phyloP scores from a whole-genome alignment of 2,797 vertebrate species.

The Chloroceryle amazona region DNA sequence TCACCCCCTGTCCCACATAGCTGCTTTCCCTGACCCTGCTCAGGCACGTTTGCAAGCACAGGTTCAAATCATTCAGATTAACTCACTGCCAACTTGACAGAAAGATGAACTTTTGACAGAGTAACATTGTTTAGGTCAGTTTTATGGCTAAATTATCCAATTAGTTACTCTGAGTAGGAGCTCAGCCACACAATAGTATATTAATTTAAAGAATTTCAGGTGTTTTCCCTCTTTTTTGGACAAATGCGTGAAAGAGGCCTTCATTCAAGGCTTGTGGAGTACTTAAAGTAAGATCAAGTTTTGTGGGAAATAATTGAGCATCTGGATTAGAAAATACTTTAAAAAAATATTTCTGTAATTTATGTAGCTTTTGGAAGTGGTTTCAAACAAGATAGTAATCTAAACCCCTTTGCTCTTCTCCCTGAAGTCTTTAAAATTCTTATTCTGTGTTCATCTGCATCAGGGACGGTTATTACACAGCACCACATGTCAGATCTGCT shows the following conservation, averaged over 20 bases:
- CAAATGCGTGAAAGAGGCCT: background rate
- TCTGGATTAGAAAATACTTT: background rate
- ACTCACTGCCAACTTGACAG: conserved; percentile 14
- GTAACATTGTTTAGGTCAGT: background rate
- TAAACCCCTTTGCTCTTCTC: background rate
- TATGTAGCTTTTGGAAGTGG: background rate
- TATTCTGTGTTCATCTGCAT: background rate
- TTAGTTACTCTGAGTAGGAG: conserved; percentile 11
- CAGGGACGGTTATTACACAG: background rate
- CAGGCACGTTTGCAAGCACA: conserved; percentile 4
- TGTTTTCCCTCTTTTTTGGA: background rate
- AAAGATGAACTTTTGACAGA: conserved; percentile 43
- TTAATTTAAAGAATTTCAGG: background rate
- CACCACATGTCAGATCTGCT: accelerated
- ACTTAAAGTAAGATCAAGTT: background rate
- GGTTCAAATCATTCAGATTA: conserved; percentile 26
- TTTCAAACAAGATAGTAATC: background rate
- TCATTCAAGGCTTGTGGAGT: background rate
- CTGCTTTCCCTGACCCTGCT: background rate
- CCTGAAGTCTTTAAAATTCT: background rate
- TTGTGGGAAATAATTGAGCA: background rate
- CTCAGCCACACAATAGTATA: background rate
- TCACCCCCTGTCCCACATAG: background rate
- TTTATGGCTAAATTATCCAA: conserved; percentile 42
- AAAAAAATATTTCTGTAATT: background rate